Evolutionary conservation across 2,797 vertebrate species (phyloP), one percentile per base, ranked within the genome.

Genomic region (Chelon labrosus): DNA sequence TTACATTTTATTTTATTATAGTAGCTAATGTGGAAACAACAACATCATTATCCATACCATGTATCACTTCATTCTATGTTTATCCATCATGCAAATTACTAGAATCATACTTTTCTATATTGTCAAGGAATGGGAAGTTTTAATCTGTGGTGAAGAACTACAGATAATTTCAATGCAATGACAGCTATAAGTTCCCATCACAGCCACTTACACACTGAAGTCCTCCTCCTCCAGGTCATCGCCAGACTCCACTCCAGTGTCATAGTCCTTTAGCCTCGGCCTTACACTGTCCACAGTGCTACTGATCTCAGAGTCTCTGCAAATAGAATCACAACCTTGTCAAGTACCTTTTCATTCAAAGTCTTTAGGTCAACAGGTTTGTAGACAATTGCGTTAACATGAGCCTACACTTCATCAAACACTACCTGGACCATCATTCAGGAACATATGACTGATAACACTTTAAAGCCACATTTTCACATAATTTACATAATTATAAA

Each of bases 171-270:
- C 31, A 35, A 2, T 6, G 31, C 31, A 35, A 35, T 13, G 20
- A 5, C 41, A 14, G 14, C 1, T n/a, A 41, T 42, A n/a, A 67
- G 10, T 65, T 46, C 4, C 7, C 4, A 56, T 54, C 19, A 57
- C 9, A 53, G 50, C 5, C 14, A 89, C 93, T 93, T 88, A 96
- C 97, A 82, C 88, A 76, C 92, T 87, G 87, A 95, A 95, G 70
- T 97, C 94, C 3, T 93, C 91, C 19, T 97, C 93, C 3, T 95
- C 96, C 80, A 97, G 85, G 55, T 97, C 96, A 12, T 97, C 96
- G 4, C 94, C 96, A 35, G 96, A 98, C 69, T 97, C 96, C 1
- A 87, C 90, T 0, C 93, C 95, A 20, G 94, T 90, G 60, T 95
- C 95, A 41, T 95, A 95, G 66, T 92, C 94, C 88, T 89, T 95